Evolutionary conservation across 2,797 vertebrate species (phyloP), one percentile per base, ranked within the genome.

Genomic region (Sebastes melanostomus): DNA sequence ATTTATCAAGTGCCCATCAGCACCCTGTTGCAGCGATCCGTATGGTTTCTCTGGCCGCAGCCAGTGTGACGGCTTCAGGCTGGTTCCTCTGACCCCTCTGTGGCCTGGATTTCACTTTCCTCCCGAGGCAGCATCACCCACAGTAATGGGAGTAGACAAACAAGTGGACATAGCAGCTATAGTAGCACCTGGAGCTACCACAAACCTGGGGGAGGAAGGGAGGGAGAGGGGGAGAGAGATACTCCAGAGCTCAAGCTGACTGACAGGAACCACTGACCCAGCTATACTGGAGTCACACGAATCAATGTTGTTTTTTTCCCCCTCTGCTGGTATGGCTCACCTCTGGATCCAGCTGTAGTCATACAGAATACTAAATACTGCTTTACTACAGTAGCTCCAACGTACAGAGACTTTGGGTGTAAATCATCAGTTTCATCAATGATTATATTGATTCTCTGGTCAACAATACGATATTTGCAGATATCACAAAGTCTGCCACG

Each of bases 201-300:
- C 77, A 83, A 81, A 81, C 58, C 72, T 65, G 4, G 65, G 50
- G 77, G 54, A 24, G 27, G 65, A 61, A 22, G 11, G 24, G 2
- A 38, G 60, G 59, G 11, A 16, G 22, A 54, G 5, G 22, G 50
- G 20, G 36, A 20, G 67, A 34, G 67, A 82, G 68, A 83, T 30
- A 79, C 74, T 85, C 61, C 50, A 72, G 58, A 86, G 78, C 86
- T 85, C 75, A 78, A 79, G 69, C 59, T 91, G 91, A 94, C 81
- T 91, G 93, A 91, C 92, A 90, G 82, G 76, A 91, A 91, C 83
- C 84, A 91, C 90, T 92, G 93, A 92, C 93, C 89, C 91, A 91
- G 80, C 85, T 86, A 80, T 65, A 79, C 80, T 68, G 55, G 70
- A 91, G 91, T 89, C 86, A 89, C 79, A 86, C 8, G n/a, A 91